Conservation (phyloP, 2,113 vertebrate genomes). For the Cheirogaleus medius region DNA sequence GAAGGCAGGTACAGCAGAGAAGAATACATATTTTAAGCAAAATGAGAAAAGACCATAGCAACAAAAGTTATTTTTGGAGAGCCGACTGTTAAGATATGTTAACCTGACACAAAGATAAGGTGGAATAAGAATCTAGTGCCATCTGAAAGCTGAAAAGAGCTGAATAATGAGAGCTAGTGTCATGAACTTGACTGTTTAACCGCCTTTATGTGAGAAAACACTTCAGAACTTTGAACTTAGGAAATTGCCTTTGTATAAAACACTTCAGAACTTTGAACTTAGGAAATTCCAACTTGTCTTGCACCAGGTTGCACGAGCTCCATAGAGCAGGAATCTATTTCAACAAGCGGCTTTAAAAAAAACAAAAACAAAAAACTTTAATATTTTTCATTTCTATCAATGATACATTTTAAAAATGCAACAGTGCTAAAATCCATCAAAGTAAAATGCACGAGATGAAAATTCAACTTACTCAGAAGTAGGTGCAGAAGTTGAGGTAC, state of each 20-base stretch:
- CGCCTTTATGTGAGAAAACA: conserved; percentile 55
- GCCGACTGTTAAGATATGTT: conserved; percentile 59
- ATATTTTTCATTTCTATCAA: conserved; percentile 71
- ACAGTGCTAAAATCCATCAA: conserved; percentile 60
- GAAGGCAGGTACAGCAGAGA: conserved; percentile 62
- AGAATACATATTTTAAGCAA: conserved; percentile 65
- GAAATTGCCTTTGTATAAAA: conserved; percentile 66
- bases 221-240: conserved; percentile 73
- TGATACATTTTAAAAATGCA: conserved; percentile 58
- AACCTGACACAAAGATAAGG: conserved; percentile 75
- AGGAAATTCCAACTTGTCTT: conserved; percentile 77
- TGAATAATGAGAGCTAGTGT: conserved; percentile 56
- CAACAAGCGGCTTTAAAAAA: conserved; percentile 73
- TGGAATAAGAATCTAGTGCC: conserved; percentile 58
- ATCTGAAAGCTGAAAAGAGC: conserved; percentile 58
- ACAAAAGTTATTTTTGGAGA: conserved; percentile 63
- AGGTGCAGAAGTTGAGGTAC: conserved; percentile 77
- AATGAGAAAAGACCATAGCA: conserved; percentile 58
- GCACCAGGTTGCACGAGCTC: conserved; percentile 69
- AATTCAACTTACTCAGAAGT: conserved; percentile 85
- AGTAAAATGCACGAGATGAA: conserved; percentile 60
- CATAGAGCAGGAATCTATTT: conserved; percentile 75
- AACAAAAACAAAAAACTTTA: conserved; percentile 69
- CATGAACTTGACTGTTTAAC: conserved; percentile 56
- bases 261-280: conserved; percentile 73